Evolutionary conservation across 2,113 vertebrate species (phyloP), one percentile per base, ranked within the genome.

Genomic region (Sinocyclocheilus grahami): DNA sequence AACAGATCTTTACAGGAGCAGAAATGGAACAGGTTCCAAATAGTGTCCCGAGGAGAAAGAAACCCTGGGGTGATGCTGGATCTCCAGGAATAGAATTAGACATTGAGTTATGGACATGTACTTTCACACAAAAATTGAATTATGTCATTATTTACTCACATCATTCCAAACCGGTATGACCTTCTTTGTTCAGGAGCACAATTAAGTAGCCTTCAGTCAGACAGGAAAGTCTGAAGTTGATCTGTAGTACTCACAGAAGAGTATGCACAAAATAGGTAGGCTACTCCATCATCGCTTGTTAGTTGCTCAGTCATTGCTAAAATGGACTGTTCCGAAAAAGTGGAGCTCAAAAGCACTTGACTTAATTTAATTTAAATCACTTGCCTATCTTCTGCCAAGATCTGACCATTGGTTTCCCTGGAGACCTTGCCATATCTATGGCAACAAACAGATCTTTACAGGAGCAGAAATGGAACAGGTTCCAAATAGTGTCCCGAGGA

Each of bases 381-480:
- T 71, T 76, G 77, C 78, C 86, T 42, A 14, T 87, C 87, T 92
- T 89, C 74, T 33, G 79, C 60, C 89, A 88, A 90, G 90, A 87
- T 85, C 84, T 62, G 46, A 79, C 88, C 81, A 88, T 92, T 72
- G 30, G 92, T 94, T 92, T 90, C 92, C 93, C 71, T 92, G 94
- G 94, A 91, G 90, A 93, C 92, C 91, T 91, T 84, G 86, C 53
- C 46, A 88, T 88, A 88, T 89, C 93, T 93, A 93, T 94, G 92
- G 93, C 91, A 94, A 95, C 93, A 92, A 93, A 90, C 90, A 89
- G 85, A 92, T 91, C 86, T 89, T 82, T 87, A 86, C 71, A 77
- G 85, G 83, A 83, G 89, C 92, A 89, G 91, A 90, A 90, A 92
- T 78, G 90, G 86, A 85, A 86, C 78, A 63, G 58, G 84, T 75